Conservation (phyloP, 37 sponge, comb jelly and placozoan species). For the Chondrosia reniformis region DNA sequence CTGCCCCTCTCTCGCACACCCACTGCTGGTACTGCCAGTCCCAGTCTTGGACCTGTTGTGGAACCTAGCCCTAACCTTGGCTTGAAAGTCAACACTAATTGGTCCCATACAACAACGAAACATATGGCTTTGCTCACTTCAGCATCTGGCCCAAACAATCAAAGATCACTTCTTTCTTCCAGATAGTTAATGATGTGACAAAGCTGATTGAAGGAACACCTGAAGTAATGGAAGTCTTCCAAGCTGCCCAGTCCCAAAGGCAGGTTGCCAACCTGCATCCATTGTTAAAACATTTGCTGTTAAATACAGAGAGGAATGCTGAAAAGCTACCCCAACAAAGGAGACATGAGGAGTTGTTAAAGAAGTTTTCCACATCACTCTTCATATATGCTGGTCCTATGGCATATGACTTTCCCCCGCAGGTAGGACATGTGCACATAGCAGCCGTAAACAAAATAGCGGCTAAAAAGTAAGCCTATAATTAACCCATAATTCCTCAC, state of each 20-base stretch:
- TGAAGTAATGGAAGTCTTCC: background rate
- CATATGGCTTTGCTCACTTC: too few relatives aligned
- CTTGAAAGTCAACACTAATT: too few relatives aligned
- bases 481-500: too few relatives aligned
- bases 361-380: constrained; percentile 34
- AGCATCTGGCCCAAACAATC: too few relatives aligned
- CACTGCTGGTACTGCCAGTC: background rate
- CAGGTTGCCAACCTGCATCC: background rate
- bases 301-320: constrained; percentile 36
- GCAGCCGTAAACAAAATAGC: too few relatives aligned
- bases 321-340: background rate
- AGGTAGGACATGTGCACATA: too few relatives aligned
- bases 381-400: constrained; percentile 32
- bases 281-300: constrained; percentile 16
- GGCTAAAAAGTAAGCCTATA: too few relatives aligned
- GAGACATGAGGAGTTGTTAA: constrained; percentile 6
- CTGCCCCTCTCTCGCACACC: background rate
- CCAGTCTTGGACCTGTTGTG: background rate
- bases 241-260: constrained; percentile 4
- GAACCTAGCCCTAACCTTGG: background rate
- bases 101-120: too few relatives aligned
- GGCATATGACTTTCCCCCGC: constrained; percentile 6
- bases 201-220: background rate
- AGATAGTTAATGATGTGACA: background rate
- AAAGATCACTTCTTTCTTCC: constrained; percentile 8